Conservation (phyloP, 53 echinoderm and acorn worm genomes). For the Echinarachnius parma region DNA sequence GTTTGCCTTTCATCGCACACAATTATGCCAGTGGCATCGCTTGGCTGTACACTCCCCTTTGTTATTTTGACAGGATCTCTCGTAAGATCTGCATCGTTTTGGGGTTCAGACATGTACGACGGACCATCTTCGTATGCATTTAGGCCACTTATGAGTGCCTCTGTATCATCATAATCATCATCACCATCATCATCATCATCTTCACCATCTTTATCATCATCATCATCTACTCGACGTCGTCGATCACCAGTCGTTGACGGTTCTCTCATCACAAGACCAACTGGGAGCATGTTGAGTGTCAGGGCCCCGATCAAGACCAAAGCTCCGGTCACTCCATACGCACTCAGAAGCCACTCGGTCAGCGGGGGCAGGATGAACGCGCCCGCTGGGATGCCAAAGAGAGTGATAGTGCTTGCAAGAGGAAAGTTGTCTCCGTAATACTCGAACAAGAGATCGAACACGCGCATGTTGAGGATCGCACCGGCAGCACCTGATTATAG, state of each 20-base stretch:
- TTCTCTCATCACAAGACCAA: slow-evolving; percentile 6
- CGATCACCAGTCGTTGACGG: slow-evolving; percentile 2
- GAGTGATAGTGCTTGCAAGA: slow-evolving; percentile 14
- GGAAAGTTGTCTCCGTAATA: slow-evolving; percentile 17
- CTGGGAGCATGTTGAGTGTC: slow-evolving; percentile 19
- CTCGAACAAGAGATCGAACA: neutral
- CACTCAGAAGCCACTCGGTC: slow-evolving; percentile 8
- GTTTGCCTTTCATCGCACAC: too few species aligned
- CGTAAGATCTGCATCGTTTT: too few species aligned
- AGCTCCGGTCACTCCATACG: slow-evolving; percentile 20
- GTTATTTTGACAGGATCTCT: too few species aligned
- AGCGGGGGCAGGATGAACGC: slow-evolving; percentile 22
- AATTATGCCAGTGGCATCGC: too few species aligned
- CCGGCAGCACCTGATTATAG: slow-evolving; percentile 13
- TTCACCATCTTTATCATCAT: too few species aligned
- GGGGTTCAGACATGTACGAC: too few species aligned
- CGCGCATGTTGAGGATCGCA: slow-evolving; percentile 18
- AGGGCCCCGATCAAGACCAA: slow-evolving; percentile 8
- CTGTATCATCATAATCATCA: too few species aligned
- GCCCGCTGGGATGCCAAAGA: slow-evolving; percentile 20
- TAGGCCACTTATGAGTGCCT: too few species aligned
- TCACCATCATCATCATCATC: too few species aligned
- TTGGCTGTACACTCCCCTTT: too few species aligned
- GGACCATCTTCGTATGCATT: too few species aligned
- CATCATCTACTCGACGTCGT: too few species aligned